Evolutionary conservation across 30 jellyfish, hydroid and myxozoan species (phyloP).

Genomic region (Nemopilema nomurai): DNA sequence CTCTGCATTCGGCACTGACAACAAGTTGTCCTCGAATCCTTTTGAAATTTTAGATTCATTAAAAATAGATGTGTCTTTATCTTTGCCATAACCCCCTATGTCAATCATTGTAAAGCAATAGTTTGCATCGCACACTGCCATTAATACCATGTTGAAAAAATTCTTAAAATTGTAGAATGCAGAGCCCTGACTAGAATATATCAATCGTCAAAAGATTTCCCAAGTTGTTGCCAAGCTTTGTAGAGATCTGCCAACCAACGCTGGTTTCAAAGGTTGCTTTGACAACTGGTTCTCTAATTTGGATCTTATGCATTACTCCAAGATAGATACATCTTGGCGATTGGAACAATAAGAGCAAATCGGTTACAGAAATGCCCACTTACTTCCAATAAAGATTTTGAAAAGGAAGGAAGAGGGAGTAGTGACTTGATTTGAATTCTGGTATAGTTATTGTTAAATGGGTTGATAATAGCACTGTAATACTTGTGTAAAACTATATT

Average conservation of each 20-base stretch:
- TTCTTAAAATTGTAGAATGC: too few relatives aligned
- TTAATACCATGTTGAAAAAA: too few relatives aligned
- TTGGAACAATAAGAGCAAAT: conserved; percentile 72
- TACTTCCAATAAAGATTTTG: conserved; percentile 37
- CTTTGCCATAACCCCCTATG: too few relatives aligned
- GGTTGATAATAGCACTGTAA: conserved; percentile 72
- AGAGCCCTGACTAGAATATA: too few relatives aligned
- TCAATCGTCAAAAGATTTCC: conserved; percentile 34
- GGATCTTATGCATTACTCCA: conserved; percentile 54
- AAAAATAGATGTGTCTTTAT: too few relatives aligned
- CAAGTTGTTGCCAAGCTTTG: conserved; percentile 54
- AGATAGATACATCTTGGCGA: conserved; percentile 47
- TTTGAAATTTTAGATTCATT: too few relatives aligned
- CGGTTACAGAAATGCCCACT: conserved; percentile 73
- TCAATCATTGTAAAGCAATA: too few relatives aligned
- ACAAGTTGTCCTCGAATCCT: background rate
- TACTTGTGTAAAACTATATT: conserved; percentile 56
- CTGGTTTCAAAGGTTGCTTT: conserved; percentile 23
- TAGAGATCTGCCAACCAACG: conserved; percentile 23
- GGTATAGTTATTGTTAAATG: conserved; percentile 68
- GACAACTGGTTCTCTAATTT: conserved; percentile 82
- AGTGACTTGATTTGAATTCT: conserved; percentile 48
- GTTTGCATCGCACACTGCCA: too few relatives aligned
- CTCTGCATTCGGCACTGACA: background rate
- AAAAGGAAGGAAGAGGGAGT: conserved; percentile 62